Evolutionary conservation across 2,113 vertebrate genomes (phyloP), one percentile per base, ranked within the genome.

Genomic region (Stegastes partitus): DNA sequence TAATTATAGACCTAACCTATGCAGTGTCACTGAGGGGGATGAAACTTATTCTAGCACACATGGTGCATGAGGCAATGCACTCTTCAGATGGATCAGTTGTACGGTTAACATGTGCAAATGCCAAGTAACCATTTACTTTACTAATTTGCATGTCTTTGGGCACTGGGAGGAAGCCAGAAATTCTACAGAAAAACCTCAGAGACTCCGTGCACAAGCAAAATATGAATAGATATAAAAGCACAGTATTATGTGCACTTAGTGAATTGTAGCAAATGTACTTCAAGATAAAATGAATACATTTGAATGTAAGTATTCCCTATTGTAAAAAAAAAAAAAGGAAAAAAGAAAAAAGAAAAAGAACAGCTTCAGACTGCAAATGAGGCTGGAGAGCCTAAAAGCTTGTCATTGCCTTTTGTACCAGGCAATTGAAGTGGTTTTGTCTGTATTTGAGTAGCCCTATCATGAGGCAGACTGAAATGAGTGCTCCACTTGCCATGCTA

Each of bases 391-490:
- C 57, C 47, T 66, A 58, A 91, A 82, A 86, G 74, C 77, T 26
- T 75, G n/a, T 61, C 31, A 54, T 37, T 66, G 51, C 42, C 62
- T 39, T 9, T 82, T 72, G 66, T 61, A 4, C 28, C 14, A 55
- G 56, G 6, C 73, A 3, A 26, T 39, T 82, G 77, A 85, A 86
- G 77, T 68, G 82, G 71, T 56, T 77, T 42, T 74, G 68, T 81
- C 73, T 82, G 69, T 22, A 16, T 68, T 59, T 37, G 65, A 89
- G 83, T 44, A 57, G 75, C 61, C 56, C 68, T 50, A 49, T 54
- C 21, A 66, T 3, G 0, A 79, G 65, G 82, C 51, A 71, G 70
- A 72, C 64, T 62, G 22, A 23, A 58, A 50, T 50, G 53, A 82
- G 66, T 69, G 77, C 3, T 63, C 23, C 39, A 69, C 66, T 71